Percentiles rank a stretch among this genome's conserved stretches.
Evolutionary conservation across 2,113 vertebrate species (phyloP).

Genomic region (Amphiprion percula): DNA sequence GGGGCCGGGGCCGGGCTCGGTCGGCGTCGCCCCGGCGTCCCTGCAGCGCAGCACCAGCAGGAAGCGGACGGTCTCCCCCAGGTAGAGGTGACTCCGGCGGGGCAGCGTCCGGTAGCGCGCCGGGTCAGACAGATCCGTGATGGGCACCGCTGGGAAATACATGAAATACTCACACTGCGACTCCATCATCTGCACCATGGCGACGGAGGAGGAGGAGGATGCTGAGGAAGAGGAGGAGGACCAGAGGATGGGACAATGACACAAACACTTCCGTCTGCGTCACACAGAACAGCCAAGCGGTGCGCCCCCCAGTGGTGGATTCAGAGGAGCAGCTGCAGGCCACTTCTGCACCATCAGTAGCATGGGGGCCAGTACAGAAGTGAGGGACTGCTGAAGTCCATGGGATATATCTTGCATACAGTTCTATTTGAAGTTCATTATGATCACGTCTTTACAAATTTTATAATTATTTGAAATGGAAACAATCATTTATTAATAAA

Average conservation of each 20-base stretch:
- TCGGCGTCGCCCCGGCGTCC: conserved; percentile 77
- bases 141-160: conserved; percentile 95
- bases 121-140: conserved; percentile 90
- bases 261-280: neutral
- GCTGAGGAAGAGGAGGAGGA: conserved; percentile 31
- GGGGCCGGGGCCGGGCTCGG: conserved; percentile 78
- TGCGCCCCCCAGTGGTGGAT: no score
- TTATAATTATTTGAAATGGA: no score
- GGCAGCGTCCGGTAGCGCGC: conserved; percentile 91
- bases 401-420: no score
- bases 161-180: conserved; percentile 96
- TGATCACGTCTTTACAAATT: no score
- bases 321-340: no score
- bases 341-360: no score
- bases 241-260: conserved; percentile 17
- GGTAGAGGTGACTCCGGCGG: conserved; percentile 91
- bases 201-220: conserved; percentile 68
- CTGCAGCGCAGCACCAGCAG: conserved; percentile 91
- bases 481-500: no score
- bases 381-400: no score
- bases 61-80: conserved; percentile 94
- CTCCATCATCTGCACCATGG: conserved; percentile 89
- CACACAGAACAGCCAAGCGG: neutral
- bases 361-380: no score
- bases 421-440: no score